Evolutionary conservation across 2,888 invertebrate species (phyloP).

Genomic region (Ecliptopera silaceata): DNA sequence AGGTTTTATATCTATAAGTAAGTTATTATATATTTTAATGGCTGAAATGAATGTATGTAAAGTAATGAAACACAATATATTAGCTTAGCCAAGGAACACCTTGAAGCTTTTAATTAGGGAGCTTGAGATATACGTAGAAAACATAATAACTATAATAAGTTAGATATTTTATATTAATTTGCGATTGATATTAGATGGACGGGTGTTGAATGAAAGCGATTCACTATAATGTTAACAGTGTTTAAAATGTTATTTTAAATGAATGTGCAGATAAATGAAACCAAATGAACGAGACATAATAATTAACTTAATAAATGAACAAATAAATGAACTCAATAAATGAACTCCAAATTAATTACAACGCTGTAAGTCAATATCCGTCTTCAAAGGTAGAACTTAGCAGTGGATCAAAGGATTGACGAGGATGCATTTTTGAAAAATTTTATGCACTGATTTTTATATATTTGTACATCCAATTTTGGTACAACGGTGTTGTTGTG

Average conservation of each 20-base stretch:
- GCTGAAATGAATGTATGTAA: too few species aligned
- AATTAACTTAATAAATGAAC: neutral
- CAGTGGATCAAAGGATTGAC: slow-evolving; percentile 58
- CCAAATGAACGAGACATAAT: neutral
- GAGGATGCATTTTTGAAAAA: slow-evolving; percentile 77
- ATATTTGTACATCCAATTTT: slow-evolving; percentile 76
- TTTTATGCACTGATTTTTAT: slow-evolving; percentile 79
- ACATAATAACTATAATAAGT: slow-evolving; percentile 13
- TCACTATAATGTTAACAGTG: neutral
- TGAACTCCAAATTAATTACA: neutral
- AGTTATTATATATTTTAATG: too few species aligned
- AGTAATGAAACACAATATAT: too few species aligned
- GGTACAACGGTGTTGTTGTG: slow-evolving; percentile 69
- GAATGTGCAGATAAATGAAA: neutral
- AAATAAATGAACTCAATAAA: neutral
- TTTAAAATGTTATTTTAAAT: neutral
- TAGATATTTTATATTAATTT: slow-evolving; percentile 42
- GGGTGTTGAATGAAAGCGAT: slow-evolving; percentile 20
- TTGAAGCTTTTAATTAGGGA: slow-evolving; percentile 29
- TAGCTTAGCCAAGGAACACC: too few species aligned
- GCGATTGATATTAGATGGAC: slow-evolving; percentile 44
- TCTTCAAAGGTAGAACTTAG: slow-evolving; percentile 44
- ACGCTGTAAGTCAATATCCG: slow-evolving; percentile 19
- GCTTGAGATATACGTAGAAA: slow-evolving; percentile 30
- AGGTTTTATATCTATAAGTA: too few species aligned